Percentiles rank a stretch among this genome's conserved stretches.
phyloP scores from a whole-genome alignment of 1,140 invertebrate genomes.

The Carcinoscorpius rotundicauda region DNA sequence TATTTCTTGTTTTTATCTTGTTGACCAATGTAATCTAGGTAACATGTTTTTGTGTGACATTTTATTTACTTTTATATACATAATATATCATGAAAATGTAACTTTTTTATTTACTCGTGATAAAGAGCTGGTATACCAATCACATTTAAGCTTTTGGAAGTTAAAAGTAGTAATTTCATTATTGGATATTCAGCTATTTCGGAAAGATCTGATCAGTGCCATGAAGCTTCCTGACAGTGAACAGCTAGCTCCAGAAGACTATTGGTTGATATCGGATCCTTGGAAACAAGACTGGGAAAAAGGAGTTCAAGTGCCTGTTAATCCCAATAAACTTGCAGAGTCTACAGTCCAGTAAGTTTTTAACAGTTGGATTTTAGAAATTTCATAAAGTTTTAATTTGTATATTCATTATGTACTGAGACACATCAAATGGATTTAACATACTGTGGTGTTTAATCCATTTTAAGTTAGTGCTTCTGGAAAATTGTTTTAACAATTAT shows the following conservation, averaged over 20 bases:
- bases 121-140: background rate
- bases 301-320: conserved; percentile 68
- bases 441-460: background rate
- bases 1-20: no score
- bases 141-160: background rate
- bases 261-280: conserved; percentile 87
- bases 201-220: conserved; percentile 95
- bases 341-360: conserved; percentile 55
- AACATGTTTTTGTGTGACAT: background rate
- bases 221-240: conserved; percentile 98
- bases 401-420: conserved; percentile 2
- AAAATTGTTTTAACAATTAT: conserved; percentile 1
- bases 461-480: background rate
- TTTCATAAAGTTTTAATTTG: conserved; percentile 9
- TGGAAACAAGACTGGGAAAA: conserved; percentile 99
- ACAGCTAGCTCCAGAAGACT: conserved; percentile 74
- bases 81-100: background rate
- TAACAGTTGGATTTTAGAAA: conserved; percentile 9
- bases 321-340: conserved; percentile 56
- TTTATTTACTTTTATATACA: conserved; percentile 6
- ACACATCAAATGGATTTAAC: no score
- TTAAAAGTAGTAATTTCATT: background rate
- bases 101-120: conserved; percentile 1
- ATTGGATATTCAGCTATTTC: conserved; percentile 43
- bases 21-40: no score